Percentiles rank a stretch among this genome's conserved stretches.
These are phyloP conservation scores for Spilogale gracilis DNA, from an alignment of 2,113 vertebrate species.

Conservation along the genomic window DNA sequence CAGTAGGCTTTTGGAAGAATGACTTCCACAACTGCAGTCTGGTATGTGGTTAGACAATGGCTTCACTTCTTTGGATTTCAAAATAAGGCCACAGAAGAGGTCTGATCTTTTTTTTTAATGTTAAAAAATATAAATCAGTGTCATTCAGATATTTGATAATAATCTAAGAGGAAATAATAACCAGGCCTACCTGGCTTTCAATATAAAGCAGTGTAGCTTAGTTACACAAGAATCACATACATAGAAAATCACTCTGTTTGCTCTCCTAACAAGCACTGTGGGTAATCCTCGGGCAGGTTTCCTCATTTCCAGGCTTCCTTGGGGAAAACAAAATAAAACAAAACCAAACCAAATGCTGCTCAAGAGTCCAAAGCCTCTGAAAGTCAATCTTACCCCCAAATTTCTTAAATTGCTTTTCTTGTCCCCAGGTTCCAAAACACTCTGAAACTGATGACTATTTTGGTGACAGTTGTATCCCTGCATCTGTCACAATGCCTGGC, in stretches of 20 bases:
- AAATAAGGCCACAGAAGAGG: slow-evolving; percentile 50
- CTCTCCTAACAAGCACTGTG: slow-evolving; percentile 13
- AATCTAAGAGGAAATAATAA: slow-evolving; percentile 40
- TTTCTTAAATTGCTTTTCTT: not conserved
- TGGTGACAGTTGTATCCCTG: not conserved
- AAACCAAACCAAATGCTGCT: not conserved
- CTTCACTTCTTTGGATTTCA: slow-evolving; percentile 18
- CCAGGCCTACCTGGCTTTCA: not conserved
- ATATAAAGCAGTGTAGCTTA: slow-evolving; percentile 9
- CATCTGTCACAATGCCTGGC: not conserved
- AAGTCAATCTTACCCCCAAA: not conserved
- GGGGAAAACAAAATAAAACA: not conserved
- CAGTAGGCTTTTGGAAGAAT: slow-evolving; percentile 50
- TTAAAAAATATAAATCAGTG: slow-evolving; percentile 30
- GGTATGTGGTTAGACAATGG: not conserved
- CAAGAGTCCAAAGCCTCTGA: slow-evolving; percentile 21
- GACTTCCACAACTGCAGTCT: slow-evolving; percentile 62
- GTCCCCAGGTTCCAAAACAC: not conserved
- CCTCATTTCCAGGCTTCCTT: not conserved
- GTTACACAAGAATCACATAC: not conserved
- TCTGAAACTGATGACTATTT: not conserved
- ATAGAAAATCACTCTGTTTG: not conserved
- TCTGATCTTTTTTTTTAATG: not conserved
- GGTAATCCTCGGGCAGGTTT: slow-evolving; percentile 23
- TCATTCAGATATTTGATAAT: slow-evolving; percentile 52